A percentile compares a stretch with the other conserved stretches of the same genome.
Conservation (phyloP, 2,888 invertebrate species). For the Caenorhabditis drosophilae region DNA sequence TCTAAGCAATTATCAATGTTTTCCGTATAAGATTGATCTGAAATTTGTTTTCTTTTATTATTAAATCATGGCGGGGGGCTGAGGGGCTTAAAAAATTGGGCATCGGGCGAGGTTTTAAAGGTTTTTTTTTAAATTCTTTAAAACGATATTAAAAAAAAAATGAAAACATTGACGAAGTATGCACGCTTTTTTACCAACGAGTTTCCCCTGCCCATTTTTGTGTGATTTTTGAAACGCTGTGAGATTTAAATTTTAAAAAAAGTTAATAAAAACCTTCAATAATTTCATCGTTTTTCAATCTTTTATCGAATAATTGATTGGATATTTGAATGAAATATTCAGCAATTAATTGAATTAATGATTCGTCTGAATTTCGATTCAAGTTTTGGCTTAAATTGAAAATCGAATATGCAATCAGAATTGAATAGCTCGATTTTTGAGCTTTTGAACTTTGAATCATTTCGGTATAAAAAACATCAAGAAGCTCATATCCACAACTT, state of each 20-base stretch:
- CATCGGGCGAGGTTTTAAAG: not conserved
- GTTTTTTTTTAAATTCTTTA: conserved; percentile 3
- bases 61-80: too few relatives aligned
- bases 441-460: conserved; percentile 1
- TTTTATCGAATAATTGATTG: conserved; percentile 1
- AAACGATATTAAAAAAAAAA: too few relatives aligned
- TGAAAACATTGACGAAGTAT: too few relatives aligned
- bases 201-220: too few relatives aligned
- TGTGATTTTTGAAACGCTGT: not conserved
- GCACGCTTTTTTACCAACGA: too few relatives aligned
- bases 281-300: conserved; percentile 6
- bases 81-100: not conserved
- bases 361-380: conserved; percentile 14
- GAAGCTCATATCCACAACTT: conserved; percentile 14
- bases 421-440: not conserved
- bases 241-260: not conserved
- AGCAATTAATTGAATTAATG: conserved; percentile 19
- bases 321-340: conserved; percentile 15
- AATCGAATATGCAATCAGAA: not conserved
- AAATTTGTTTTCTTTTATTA: too few relatives aligned
- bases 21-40: not conserved
- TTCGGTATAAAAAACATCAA: not conserved
- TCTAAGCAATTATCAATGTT: conserved; percentile 16
- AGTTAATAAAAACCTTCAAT: conserved; percentile 4
- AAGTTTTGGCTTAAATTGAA: not conserved